Base-by-base conservation (phyloP, 2,888 invertebrate species). In the Hypomecis punctinalis region DNA sequence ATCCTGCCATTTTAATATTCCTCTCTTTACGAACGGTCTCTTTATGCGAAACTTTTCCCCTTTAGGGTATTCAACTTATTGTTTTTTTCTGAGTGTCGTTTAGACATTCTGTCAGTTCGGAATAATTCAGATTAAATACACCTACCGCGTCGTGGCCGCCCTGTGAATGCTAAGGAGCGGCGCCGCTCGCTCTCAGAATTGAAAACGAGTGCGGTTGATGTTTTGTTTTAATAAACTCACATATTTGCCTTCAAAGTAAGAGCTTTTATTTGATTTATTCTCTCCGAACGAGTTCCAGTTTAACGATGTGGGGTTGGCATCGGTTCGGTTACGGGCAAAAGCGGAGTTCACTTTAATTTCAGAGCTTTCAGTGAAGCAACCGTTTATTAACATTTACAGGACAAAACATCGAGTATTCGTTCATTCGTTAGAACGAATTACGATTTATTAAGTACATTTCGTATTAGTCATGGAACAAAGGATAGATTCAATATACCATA, bases 111-210 rank as follows among this genome's bases (percentile, higher is more conserved):
- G 87, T 88, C 84, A 85, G 85, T 84, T 83, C 75, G 79, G 85
- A 86, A 90, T 90, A 90, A 90, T 91, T 90, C 88, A 89, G 86
- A 90, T 91, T 90, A 90, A 89, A 88, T 84, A 87, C 86, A 90
- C 90, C 90, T 86, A 89, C 91, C 86, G 85, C 89, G 76, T 67
- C 80, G 85, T 79, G 74, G 76, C 75, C 79, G 76, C 81, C 78
- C 77, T 73, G 80, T 84, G 89, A 87, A 90, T 90, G 84, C 75
- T 86, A 88, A 90, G 82, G 77, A 81, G 77, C 75, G 81, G 78
- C 79, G 82, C 82, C 82, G 79, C 77, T 76, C 82, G 78, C 80
- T 78, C 79, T 67, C 78, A 76, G 90, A 90, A 91, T 90, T 88
- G 85, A 80, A 86, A 90, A 90, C 88, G 85, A 88, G 86, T 79